Base-by-base conservation (phyloP, 2,888 invertebrate genomes). In the Odontocerum albicorne region DNA sequence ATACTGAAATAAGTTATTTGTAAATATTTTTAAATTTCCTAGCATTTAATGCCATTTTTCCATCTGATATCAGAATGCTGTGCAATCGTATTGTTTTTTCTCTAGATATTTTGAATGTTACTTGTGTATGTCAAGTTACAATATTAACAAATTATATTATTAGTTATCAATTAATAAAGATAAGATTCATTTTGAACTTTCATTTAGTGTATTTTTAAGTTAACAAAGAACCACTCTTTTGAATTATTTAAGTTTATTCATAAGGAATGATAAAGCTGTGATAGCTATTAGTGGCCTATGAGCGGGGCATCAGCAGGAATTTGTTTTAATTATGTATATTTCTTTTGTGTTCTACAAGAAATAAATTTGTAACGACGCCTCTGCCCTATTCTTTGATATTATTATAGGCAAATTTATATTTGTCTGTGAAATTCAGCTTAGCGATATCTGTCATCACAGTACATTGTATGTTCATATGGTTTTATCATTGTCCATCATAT, bases 201-300 rank as follows among this genome's bases (percentile, higher is more conserved):
- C 13, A 40, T 31, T 15, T 43, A 35, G 27, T 43, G 35, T 36
- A 43, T 19, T 43, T 35, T 20, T 51, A 22, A 19, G 51, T 43
- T 44, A 51, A 51, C 44, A 36, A 51, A 15, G 16, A 36, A 20
- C 15, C 8, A 12, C 13, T 20, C 20, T 21, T 22, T 15, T 36
- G 47, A 21, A 16, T 47, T 20, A 12, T 47, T 19, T 46, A 31
- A 39, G 40, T 53, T 44, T 45, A 42, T 31, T 21, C 35, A 32
- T 53, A 57, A 57, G 53, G 42, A 35, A 53, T 51, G 53, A 53
- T 57, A 39, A 38, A 57, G 49, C 57, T 57, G 57, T 57, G 57
- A 57, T 57, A 57, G 57, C 47, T 17, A 16, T 22, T 17, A 47
- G 52, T 49, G 57, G 57, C 57, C 57, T 57, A 57, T 19, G 17